Evolutionary conservation across 1,140 invertebrate species (phyloP), one percentile per base, ranked within the genome.

Genomic region (Pseudomyrmex dendroicus): DNA sequence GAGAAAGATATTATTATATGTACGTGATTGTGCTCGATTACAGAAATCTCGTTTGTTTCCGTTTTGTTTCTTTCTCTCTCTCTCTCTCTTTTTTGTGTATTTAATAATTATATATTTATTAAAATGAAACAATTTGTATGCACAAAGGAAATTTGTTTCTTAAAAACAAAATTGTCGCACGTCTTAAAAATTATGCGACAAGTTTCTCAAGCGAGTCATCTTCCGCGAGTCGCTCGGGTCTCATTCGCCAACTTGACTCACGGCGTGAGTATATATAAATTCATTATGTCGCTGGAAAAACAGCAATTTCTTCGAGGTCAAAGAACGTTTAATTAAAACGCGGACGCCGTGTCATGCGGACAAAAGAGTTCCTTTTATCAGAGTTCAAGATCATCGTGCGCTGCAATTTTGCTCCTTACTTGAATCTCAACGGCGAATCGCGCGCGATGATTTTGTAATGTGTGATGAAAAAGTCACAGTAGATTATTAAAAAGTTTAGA

Each of bases 271-370:
- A 35, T 35, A 35, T 35, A 83, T 83, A 83, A 83, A 78, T 83
- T 66, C 72, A 66, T 83, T 77, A 77, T 78, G 50, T 63, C 22
- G 61, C 73, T 78, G 35, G 20, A 50, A 50, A 76, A 78, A 77
- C 61, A 57, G 52, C 20, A 61, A 50, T 83, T 66, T 66, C 61
- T 66, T 7, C 12, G 8, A 52, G 50, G 25, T 17, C 44, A 20
- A 48, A 15, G 35, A 25, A 50, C 9, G 20, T 64, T 44, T 77
- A 83, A 83, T 83, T 64, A 83, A 83, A 77, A 64, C 57, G 57
- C 9, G 63, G 52, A 12, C 50, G 5, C 35, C 5, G 7, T 35
- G 20, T 62, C 50, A 9, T 46, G 72, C 56, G 48, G 63, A 83
- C 62, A 57, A 64, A 64, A 25, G 72, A n/a, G 35, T 46, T 48